Conservation (phyloP, 2,888 invertebrate species). For the Apeira syringaria region DNA sequence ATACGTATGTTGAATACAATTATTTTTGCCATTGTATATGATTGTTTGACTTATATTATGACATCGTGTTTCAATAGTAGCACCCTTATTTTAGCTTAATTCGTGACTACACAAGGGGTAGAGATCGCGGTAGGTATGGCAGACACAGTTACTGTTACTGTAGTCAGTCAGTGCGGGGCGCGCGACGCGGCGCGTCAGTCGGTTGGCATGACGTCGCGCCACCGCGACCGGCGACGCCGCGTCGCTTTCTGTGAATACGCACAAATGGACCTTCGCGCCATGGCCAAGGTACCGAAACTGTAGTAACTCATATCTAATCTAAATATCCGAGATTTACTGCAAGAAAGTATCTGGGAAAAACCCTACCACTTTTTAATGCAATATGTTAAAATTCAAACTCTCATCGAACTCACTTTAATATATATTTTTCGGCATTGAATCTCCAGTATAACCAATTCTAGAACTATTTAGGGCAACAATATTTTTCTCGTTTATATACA, state of each 20-base stretch:
- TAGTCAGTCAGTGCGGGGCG: constrained; percentile 56
- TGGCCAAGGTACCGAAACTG: constrained; percentile 68
- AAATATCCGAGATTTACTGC: no score
- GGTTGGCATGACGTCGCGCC: constrained; percentile 67
- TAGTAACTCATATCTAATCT: not conserved
- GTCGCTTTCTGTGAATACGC: constrained; percentile 77
- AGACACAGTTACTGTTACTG: not conserved
- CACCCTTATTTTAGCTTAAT: not conserved
- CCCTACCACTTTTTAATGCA: no score
- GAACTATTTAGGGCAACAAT: no score
- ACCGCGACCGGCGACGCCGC: constrained; percentile 65
- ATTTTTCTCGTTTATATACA: no score
- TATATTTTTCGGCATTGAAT: no score
- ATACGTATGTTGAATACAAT: no score
- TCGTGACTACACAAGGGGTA: not conserved
- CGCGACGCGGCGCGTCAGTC: constrained; percentile 65
- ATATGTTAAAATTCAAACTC: no score
- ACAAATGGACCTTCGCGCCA: constrained; percentile 74
- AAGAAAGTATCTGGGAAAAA: no score
- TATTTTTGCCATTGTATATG: no score
- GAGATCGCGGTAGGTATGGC: constrained; percentile 4
- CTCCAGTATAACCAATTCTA: no score
- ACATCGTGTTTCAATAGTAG: not conserved
- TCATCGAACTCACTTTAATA: no score
- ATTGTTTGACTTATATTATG: no score